A percentile compares a stretch with the other conserved stretches of the same genome.
Conservation (phyloP, 2,113 vertebrate genomes). For the Scomber scombrus region DNA sequence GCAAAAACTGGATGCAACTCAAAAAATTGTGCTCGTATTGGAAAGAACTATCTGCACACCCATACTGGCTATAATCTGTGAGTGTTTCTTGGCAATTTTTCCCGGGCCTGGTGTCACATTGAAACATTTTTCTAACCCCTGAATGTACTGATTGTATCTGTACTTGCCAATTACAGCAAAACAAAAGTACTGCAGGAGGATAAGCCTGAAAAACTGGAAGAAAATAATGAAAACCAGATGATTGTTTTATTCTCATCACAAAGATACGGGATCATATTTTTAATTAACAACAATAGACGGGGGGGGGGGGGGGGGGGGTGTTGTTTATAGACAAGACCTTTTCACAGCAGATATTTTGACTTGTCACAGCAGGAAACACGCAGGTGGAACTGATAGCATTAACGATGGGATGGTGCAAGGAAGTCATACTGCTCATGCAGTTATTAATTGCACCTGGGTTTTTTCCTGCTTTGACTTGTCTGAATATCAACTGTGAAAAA, state of each 20-base stretch:
- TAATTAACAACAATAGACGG: background rate
- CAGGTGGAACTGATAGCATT: too few species aligned
- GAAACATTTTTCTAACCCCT: constrained; percentile 14
- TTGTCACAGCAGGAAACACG: too few species aligned
- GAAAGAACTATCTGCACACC: constrained; percentile 8
- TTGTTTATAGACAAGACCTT: background rate
- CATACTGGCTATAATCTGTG: background rate
- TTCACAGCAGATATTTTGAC: too few species aligned
- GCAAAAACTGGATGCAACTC: constrained; percentile 14
- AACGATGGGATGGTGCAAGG: too few species aligned
- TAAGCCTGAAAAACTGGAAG: background rate
- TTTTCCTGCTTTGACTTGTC: too few species aligned
- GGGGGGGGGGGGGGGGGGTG: background rate
- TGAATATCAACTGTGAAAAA: too few species aligned
- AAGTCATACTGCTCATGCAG: too few species aligned
- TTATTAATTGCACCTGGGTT: too few species aligned
- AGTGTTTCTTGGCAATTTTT: constrained; percentile 25
- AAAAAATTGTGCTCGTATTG: constrained; percentile 10
- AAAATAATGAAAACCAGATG: background rate
- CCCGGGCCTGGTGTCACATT: background rate
- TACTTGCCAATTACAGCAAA: constrained; percentile 21
- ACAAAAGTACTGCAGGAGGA: background rate
- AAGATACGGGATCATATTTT: background rate
- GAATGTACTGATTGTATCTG: constrained; percentile 35
- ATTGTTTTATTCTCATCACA: background rate